These are phyloP conservation scores for Chesias legatella DNA, from an alignment of 2,888 invertebrate genomes.

Conservation along the genomic window DNA sequence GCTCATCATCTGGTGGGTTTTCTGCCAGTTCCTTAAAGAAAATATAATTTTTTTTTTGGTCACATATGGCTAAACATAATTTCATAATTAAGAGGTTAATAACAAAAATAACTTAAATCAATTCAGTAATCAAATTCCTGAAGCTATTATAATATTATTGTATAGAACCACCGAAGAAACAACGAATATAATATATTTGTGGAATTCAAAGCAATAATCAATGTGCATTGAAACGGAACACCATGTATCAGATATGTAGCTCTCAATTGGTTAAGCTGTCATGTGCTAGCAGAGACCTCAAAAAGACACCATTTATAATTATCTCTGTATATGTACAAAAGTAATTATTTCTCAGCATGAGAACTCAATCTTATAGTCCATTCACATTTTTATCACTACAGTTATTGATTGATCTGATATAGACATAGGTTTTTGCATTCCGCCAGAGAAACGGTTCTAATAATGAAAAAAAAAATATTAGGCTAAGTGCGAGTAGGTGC, in stretches of 20 bases:
- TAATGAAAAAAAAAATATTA: no score
- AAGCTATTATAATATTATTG: no score
- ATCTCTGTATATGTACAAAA: conserved; percentile 13
- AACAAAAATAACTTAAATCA: no score
- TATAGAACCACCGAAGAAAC: no score
- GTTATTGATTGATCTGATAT: background rate
- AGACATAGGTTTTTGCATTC: background rate
- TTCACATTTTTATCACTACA: conserved; percentile 11
- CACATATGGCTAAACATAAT: no score
- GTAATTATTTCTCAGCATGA: conserved; percentile 12
- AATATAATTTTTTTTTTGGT: no score
- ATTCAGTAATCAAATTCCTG: no score
- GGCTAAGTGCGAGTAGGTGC: no score
- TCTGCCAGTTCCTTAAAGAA: no score
- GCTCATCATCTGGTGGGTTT: no score
- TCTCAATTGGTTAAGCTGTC: conserved; percentile 19
- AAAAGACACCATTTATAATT: conserved; percentile 13
- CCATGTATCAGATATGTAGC: conserved; percentile 8
- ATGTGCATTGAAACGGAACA: conserved; percentile 1
- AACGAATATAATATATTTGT: no score
- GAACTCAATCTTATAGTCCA: conserved; percentile 9
- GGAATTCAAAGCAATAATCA: background rate
- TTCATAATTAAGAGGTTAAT: no score
- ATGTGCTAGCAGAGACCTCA: conserved; percentile 9
- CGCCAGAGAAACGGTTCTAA: background rate